Evolutionary conservation across 2,113 vertebrate species (phyloP), one percentile per base, ranked within the genome.

Genomic region (Rafetus swinhoei): DNA sequence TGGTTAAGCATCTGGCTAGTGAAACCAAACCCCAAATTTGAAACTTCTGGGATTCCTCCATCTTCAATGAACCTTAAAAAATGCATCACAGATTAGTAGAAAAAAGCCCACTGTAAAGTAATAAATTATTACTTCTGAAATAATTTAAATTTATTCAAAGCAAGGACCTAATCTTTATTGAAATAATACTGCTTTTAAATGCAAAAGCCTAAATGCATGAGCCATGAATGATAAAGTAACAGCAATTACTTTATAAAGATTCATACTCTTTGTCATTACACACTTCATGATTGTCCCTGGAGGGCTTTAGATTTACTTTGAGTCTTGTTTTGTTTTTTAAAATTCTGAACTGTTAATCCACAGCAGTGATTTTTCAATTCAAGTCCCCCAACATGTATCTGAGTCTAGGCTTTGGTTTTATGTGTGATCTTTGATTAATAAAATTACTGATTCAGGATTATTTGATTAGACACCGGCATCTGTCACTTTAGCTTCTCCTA

Each of bases 391-490:
- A 81, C 69, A 79, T 24, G 55, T 57, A 84, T 88, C 57, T 65
- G 53, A 91, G 84, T 60, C 72, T n/a, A 35, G 45, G 12, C 32
- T 93, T 96, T 27, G 59, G 74, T 90, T 60, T 54, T 84, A 86
- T 35, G 4, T 81, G 7, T 81, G 39, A 80, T 86, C 69, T 92
- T 95, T 94, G 91, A 86, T 96, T 95, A 96, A 83, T 80, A 24
- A n/a, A 91, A 91, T 88, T 84, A 89, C 77, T 77, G 79, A 91
- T 80, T 94, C 59, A 60, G 79, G 86, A 86, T 83, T 81, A 82
- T 93, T 91, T 60, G 85, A 86, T 94, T 89, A 94, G 86, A 90
- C 77, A 35, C 85, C 79, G 56, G 65, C 65, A 86, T 57, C 84
- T 82, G 11, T 85, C 89, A 79, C 62, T 85, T 79, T 54, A 81